These are phyloP conservation scores for Nanorana parkeri DNA, from an alignment of 2,113 vertebrate species.

Conservation along the genomic window DNA sequence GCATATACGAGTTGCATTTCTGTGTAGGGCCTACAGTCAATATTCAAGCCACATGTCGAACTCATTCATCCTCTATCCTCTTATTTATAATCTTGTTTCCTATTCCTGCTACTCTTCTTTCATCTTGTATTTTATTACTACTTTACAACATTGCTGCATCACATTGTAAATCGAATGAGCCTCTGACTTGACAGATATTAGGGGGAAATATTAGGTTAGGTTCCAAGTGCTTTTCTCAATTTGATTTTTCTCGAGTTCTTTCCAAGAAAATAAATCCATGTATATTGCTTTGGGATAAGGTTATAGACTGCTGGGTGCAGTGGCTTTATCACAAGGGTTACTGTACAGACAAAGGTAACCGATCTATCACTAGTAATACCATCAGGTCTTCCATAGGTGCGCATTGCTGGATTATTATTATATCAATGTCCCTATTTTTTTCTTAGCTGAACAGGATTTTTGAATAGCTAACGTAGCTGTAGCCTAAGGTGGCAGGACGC, in stretches of 20 bases:
- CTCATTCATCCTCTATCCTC: too few relatives aligned
- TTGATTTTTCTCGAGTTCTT: slow-evolving; percentile 13
- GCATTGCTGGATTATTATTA: too few relatives aligned
- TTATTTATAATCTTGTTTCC: too few relatives aligned
- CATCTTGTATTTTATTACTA: background rate
- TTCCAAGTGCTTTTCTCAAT: slow-evolving; percentile 13
- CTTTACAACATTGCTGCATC: background rate
- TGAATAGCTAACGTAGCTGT: too few relatives aligned
- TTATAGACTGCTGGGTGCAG: background rate
- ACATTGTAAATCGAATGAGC: slow-evolving; percentile 17
- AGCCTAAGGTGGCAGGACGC: too few relatives aligned
- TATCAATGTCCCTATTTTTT: too few relatives aligned
- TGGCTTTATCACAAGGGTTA: background rate
- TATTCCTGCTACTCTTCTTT: background rate
- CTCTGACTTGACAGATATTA: slow-evolving; percentile 33
- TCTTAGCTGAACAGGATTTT: too few relatives aligned
- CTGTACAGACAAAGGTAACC: background rate
- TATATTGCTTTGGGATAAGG: slow-evolving; percentile 46
- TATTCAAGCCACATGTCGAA: too few relatives aligned
- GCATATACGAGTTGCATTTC: too few relatives aligned
- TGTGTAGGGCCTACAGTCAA: too few relatives aligned
- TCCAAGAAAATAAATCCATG: slow-evolving; percentile 15
- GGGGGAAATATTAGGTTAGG: slow-evolving; percentile 14
- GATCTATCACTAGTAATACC: background rate
- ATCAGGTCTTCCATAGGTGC: background rate